Base-by-base conservation (phyloP, 2,888 invertebrate species). In the Allophyes oxyacanthae region DNA sequence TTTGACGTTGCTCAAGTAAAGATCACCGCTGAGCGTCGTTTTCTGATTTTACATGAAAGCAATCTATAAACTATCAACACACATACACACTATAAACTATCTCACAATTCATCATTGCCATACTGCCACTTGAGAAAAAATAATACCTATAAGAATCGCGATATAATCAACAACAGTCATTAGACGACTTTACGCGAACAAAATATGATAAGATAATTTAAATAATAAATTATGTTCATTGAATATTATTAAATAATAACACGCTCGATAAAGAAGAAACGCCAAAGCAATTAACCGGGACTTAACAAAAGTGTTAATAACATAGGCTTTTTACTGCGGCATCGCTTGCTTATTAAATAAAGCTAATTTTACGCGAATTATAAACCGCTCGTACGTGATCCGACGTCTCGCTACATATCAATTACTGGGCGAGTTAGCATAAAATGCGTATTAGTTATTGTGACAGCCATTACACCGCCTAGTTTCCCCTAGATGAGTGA, bases 361-460 rank as follows among this genome's bases (percentile, higher is more conserved):
- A 64, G 30, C 54, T 55, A 75, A 82, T 82, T 81, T 79, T 61
- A 75, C 73, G 64, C 69, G 50, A 71, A 80, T 82, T 78, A 82
- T 71, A 77, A 72, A 69, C 71, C 77, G 70, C 73, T 53, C 44
- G 33, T 71, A 72, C 70, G 56, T 55, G 61, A 38, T 54, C 40
- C 59, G 37, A 15, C 34, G 53, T 64, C 60, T 13, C 50, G 58
- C 48, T 61, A 57, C 63, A 59, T 76, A 79, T 77, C 78, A 78
- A 78, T 82, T 79, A 78, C 63, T 52, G 45, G 60, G 56, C 6
- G 58, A 63, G 58, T 73, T 77, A 67, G 62, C 79, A 81, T 81
- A 78, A 78, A 74, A 71, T 70, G 38, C 55, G 26, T 59, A 81
- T 80, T 68, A 67, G 66, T 81, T 62, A 58, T 51, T 60, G 76